Evolutionary conservation across 1,140 invertebrate genomes (phyloP), one percentile per base, ranked within the genome.

Genomic region (Caenorhabditis latens): DNA sequence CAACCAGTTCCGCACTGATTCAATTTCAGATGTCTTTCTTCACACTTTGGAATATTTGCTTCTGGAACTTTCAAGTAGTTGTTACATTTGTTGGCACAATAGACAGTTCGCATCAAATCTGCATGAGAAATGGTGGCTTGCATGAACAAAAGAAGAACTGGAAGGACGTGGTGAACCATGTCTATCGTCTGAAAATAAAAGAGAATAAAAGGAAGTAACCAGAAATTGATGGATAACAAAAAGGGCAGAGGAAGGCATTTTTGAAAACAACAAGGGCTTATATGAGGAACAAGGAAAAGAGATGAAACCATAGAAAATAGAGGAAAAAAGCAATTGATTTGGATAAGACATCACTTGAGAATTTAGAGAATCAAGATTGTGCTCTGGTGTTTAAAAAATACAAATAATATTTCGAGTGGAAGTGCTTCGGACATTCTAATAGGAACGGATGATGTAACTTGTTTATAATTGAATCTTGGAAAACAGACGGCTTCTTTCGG

Each of bases 1-100:
- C 11, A 24, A 79, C 71, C 71, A 50, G 71, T 79, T 79, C 71
- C 71, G n/a, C 71, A 79, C 24, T 79, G 71, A 11, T 79, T 79
- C 46, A 79, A 24, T 14, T 79, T 79, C 46, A 79, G 42, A 79
- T 79, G 71, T 32, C 46, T 48, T n/a, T 79, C 71, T 79, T 50
- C 46, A 24, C 71, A 79, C n/a, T 79, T 79, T 21, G 71, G 71
- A 79, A 79, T 79, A n/a, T 79, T 79, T 21, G 19, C 46, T 42
- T 79, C 71, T n/a, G 71, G 71, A 50, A 79, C 71, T 50, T 21
- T 50, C 71, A 79, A 42, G n/a, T 79, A 79, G 46, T 79, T 46
- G 21, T 48, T 79, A 46, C 71, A 79, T n/a, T 79, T 79, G 46
- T 50, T 53, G 71, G 71, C 71, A 79, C 71, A 79, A 19, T 79